These are phyloP conservation scores for Drosophila paucipuncta DNA, from an alignment of 2,888 invertebrate genomes.

Conservation along the genomic window DNA sequence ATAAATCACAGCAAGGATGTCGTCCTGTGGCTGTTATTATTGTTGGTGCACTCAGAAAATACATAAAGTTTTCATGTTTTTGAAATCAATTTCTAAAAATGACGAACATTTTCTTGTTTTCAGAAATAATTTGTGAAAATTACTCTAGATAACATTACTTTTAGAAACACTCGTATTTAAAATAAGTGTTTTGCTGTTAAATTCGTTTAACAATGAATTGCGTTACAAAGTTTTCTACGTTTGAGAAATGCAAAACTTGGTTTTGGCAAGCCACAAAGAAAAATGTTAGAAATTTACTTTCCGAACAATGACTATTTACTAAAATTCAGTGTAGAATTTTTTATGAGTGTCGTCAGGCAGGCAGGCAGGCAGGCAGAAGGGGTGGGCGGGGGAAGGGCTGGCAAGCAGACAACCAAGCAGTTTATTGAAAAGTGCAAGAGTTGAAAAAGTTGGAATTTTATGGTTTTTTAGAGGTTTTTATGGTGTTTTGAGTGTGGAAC, in stretches of 20 bases:
- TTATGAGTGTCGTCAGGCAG: background rate
- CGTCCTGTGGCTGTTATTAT: conserved; percentile 23
- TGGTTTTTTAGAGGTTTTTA: background rate
- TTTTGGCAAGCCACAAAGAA: background rate
- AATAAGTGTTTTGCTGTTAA: too few relatives aligned
- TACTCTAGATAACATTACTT: accelerated
- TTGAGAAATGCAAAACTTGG: background rate
- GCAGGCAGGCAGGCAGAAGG: too few relatives aligned
- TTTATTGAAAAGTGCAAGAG: conserved; percentile 74
- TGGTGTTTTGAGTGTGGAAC: conserved; percentile 21
- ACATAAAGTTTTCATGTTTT: background rate
- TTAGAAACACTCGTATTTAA: too few relatives aligned
- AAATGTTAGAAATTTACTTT: background rate
- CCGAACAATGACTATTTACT: background rate
- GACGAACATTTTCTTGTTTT: background rate
- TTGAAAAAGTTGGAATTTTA: background rate
- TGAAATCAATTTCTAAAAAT: background rate
- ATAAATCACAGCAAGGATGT: conserved; percentile 71
- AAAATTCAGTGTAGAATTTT: background rate
- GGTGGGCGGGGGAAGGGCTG: background rate
- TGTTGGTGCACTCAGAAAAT: conserved; percentile 1
- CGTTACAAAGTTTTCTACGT: background rate
- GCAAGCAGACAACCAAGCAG: conserved; percentile 66
- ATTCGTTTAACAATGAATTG: too few relatives aligned
- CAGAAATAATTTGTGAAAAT: background rate